Percentiles rank a stretch among this genome's conserved stretches.
phyloP scores from a whole-genome alignment of 2,113 vertebrate genomes.

The Phrynosoma platyrhinos region DNA sequence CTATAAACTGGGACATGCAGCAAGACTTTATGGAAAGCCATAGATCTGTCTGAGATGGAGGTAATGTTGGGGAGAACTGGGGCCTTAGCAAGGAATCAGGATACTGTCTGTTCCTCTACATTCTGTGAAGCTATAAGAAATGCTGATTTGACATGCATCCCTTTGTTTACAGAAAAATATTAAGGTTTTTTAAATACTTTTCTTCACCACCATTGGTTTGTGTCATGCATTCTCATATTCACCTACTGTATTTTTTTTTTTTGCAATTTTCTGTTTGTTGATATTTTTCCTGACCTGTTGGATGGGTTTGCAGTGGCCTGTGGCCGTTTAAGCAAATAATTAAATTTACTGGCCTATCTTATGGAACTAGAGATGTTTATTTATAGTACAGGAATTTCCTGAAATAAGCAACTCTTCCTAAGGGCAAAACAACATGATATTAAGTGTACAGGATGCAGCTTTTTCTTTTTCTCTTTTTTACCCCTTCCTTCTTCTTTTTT shows the following conservation, averaged over 20 bases:
- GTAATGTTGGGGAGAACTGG: background rate
- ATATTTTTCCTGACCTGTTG: background rate
- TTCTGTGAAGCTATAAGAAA: background rate
- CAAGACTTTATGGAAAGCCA: conserved; percentile 1
- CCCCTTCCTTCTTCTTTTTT: no score
- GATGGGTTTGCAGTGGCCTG: background rate
- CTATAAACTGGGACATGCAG: conserved; percentile 28
- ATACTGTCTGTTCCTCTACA: background rate
- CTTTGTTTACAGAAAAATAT: background rate
- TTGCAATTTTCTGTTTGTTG: background rate
- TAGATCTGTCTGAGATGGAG: background rate
- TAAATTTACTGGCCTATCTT: background rate
- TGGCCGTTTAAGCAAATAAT: conserved; percentile 12
- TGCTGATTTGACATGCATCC: background rate
- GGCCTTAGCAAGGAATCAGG: background rate
- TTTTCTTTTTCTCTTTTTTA: no score
- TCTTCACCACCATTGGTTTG: background rate
- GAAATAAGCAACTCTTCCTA: conserved; percentile 2
- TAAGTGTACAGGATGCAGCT: no score
- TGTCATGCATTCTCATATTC: background rate
- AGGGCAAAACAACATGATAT: background rate
- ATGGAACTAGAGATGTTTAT: background rate
- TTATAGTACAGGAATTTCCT: background rate
- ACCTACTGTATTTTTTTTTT: background rate
- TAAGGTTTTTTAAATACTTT: background rate